Evolutionary conservation across 2,888 invertebrate species (phyloP).

Genomic region (Drosophila pegasa): DNA sequence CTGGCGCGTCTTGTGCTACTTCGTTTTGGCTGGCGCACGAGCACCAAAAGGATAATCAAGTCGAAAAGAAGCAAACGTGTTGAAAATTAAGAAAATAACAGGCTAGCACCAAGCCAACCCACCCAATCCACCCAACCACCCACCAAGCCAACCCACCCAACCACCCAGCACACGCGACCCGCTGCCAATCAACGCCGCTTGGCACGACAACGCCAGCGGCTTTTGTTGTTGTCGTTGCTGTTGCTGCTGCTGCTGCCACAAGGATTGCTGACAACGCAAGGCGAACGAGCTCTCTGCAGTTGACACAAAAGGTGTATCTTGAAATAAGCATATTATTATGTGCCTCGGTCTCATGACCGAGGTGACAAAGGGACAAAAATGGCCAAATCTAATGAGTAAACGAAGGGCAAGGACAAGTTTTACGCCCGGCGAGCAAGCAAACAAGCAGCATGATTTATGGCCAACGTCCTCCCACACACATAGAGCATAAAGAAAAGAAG

Average conservation of each 20-base stretch:
- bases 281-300: constrained; percentile 28
- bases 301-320: constrained; percentile 75
- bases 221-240: constrained; percentile 23
- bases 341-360: constrained; percentile 49
- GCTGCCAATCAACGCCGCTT: constrained; percentile 69
- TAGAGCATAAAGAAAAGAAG: constrained; percentile 25
- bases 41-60: constrained; percentile 63
- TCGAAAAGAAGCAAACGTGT: constrained; percentile 72
- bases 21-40: constrained; percentile 31
- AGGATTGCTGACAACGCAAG: constrained; percentile 60
- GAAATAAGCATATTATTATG: constrained; percentile 78
- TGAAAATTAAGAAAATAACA: constrained; percentile 78
- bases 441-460: constrained; percentile 72
- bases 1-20: constrained; percentile 55
- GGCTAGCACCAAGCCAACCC: constrained; percentile 31
- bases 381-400: constrained; percentile 70
- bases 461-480: constrained; percentile 11
- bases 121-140: constrained; percentile 4
- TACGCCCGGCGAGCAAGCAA: constrained; percentile 58
- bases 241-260: constrained; percentile 28
- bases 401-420: constrained; percentile 41
- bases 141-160: constrained; percentile 19
- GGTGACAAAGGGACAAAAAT: constrained; percentile 55
- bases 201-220: constrained; percentile 53
- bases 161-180: constrained; percentile 43